Percentiles rank a stretch among this genome's conserved stretches.
phyloP scores from a whole-genome alignment of 2,888 invertebrate species.

The Epistrophella euchroma region DNA sequence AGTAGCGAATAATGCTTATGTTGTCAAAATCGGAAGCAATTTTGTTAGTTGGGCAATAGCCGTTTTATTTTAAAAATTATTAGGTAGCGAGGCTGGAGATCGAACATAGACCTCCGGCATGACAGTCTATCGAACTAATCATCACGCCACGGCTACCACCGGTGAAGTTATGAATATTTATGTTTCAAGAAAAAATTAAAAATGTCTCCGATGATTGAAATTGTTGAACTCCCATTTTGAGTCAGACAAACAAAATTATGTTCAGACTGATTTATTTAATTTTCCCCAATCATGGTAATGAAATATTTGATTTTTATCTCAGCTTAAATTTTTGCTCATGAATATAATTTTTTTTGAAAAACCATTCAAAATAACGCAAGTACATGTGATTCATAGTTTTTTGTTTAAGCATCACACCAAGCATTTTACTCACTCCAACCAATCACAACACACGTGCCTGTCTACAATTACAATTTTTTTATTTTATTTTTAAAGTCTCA shows the following conservation, averaged over 20 bases:
- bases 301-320: not conserved
- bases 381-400: not conserved
- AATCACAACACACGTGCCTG: conserved; percentile 16
- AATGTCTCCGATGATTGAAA: no score
- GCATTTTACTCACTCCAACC: not conserved
- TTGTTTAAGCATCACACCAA: not conserved
- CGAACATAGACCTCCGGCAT: no score
- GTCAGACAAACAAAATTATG: not conserved
- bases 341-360: not conserved
- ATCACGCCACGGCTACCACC: no score
- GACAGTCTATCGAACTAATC: no score
- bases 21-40: no score
- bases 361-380: not conserved
- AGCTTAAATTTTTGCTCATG: not conserved
- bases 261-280: not conserved
- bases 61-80: no score
- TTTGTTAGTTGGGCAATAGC: no score
- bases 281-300: not conserved
- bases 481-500: not conserved
- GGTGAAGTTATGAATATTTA: no score
- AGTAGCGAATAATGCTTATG: no score
- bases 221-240: no score
- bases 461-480: not conserved
- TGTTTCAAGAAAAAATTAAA: no score
- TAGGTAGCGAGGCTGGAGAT: no score